Evolutionary conservation across 2,888 invertebrate species (phyloP).

Genomic region (Drosophila setosimentum): DNA sequence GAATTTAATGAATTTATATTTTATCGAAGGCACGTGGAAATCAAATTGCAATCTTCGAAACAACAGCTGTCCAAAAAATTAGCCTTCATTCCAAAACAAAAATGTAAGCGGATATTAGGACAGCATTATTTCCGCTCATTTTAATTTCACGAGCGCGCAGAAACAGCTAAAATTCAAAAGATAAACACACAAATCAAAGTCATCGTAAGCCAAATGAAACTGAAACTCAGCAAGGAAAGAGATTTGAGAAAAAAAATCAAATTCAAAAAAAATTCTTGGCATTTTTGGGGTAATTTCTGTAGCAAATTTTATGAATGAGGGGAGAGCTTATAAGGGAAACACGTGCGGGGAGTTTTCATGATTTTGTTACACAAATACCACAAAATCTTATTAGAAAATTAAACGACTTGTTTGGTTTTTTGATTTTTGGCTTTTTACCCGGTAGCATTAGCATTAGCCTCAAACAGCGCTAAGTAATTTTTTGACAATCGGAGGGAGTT

Average conservation of each 20-base stretch:
- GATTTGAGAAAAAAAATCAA: conserved; percentile 27
- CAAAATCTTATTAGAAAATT: conserved; percentile 79
- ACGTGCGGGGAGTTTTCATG: conserved; percentile 63
- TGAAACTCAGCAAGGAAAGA: conserved; percentile 49
- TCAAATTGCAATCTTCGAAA: conserved; percentile 54
- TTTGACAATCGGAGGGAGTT: conserved; percentile 7
- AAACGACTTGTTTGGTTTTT: conserved; percentile 77
- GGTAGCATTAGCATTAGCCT: conserved; percentile 2
- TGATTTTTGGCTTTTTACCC: conserved; percentile 53
- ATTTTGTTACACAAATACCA: conserved; percentile 62
- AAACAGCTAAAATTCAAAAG: conserved; percentile 57
- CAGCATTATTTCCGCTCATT: conserved; percentile 67
- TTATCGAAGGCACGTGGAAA: conserved; percentile 38
- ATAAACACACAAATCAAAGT: conserved; percentile 72
- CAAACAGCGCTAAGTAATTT: conserved; percentile 15
- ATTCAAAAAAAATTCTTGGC: conserved; percentile 43
- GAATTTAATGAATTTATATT: conserved; percentile 48
- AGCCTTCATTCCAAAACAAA: conserved; percentile 7
- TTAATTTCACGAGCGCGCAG: conserved; percentile 44
- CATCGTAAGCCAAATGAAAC: conserved; percentile 58
- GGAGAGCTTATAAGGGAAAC: conserved; percentile 67
- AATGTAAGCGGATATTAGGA: conserved; percentile 64
- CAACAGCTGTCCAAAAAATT: conserved; percentile 54
- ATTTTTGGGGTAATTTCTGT: conserved; percentile 73
- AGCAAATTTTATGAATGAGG: conserved; percentile 45